These are phyloP conservation scores for Argyresthia goedartella DNA, from an alignment of 2,888 invertebrate genomes.

Conservation along the genomic window DNA sequence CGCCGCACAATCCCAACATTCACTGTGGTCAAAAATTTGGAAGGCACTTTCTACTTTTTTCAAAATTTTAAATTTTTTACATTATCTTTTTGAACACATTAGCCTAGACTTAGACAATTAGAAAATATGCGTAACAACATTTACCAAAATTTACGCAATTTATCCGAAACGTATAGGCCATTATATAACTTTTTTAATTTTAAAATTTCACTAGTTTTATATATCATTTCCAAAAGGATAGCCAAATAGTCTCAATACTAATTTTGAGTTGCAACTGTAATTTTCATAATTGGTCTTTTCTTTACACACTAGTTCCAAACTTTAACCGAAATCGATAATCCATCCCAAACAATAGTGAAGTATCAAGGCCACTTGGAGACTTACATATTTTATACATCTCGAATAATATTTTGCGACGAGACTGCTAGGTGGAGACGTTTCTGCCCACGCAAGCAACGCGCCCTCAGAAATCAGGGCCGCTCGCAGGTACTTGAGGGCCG, in stretches of 20 bases:
- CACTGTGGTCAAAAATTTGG: conserved; percentile 75
- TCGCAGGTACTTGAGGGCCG: conserved; percentile 11
- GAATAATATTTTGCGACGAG: conserved; percentile 52
- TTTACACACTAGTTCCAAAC: conserved; percentile 65
- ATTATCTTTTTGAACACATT: conserved; percentile 82
- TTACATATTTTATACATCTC: conserved; percentile 50
- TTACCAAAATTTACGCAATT: conserved; percentile 69
- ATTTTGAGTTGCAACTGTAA: conserved; percentile 58
- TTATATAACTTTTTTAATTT: conserved; percentile 50
- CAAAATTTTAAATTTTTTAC: conserved; percentile 63
- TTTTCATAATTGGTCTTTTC: conserved; percentile 53
- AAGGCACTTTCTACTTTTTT: conserved; percentile 88
- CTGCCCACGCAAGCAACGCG: too few species aligned
- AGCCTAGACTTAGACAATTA: conserved; percentile 75
- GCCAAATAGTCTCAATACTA: conserved; percentile 65
- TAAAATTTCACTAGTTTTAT: conserved; percentile 42
- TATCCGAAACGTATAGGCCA: conserved; percentile 65
- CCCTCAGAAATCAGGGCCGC: conserved; percentile 24
- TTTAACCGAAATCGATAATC: conserved; percentile 60
- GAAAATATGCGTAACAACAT: conserved; percentile 71
- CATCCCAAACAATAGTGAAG: conserved; percentile 64
- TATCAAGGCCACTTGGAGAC: conserved; percentile 71
- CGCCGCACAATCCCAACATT: conserved; percentile 74
- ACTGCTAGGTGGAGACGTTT: conserved; percentile 20
- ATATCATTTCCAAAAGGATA: conserved; percentile 66